Conservation (phyloP, 2,888 invertebrate genomes). For the Nysson spinosus region DNA sequence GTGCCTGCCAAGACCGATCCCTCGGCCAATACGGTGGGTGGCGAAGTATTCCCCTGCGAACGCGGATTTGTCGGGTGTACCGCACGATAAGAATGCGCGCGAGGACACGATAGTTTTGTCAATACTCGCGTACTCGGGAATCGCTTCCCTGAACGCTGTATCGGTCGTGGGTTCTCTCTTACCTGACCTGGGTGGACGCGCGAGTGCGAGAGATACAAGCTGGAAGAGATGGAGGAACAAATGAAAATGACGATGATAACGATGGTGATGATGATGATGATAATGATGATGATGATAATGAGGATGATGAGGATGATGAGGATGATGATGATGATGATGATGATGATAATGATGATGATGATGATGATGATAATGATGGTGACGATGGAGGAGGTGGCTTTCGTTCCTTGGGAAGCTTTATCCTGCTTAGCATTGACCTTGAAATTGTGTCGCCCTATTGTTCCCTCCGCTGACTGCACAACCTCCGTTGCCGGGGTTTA, state of each 20-base stretch:
- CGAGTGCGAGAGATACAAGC: conserved; percentile 55
- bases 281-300: conserved; percentile 28
- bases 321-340: conserved; percentile 30
- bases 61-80: too few relatives aligned
- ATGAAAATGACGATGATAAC: conserved; percentile 19
- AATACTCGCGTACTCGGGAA: too few relatives aligned
- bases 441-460: conserved; percentile 77
- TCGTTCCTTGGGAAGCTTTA: conserved; percentile 75
- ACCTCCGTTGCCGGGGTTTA: conserved; percentile 80
- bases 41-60: too few relatives aligned
- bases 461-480: conserved; percentile 78
- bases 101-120: too few relatives aligned
- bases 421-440: conserved; percentile 78
- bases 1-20: too few relatives aligned
- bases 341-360: conserved; percentile 20
- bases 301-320: conserved; percentile 24
- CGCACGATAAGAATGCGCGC: too few relatives aligned
- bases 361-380: conserved; percentile 43
- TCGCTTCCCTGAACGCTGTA: too few relatives aligned
- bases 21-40: too few relatives aligned
- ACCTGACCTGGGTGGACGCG: too few relatives aligned
- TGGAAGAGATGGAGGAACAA: conserved; percentile 37
- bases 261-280: conserved; percentile 27
- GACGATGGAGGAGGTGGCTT: conserved; percentile 61
- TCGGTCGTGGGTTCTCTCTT: too few relatives aligned